phyloP scores from a whole-genome alignment of 2,888 invertebrate species.

The Entomobrya multifasciata region DNA sequence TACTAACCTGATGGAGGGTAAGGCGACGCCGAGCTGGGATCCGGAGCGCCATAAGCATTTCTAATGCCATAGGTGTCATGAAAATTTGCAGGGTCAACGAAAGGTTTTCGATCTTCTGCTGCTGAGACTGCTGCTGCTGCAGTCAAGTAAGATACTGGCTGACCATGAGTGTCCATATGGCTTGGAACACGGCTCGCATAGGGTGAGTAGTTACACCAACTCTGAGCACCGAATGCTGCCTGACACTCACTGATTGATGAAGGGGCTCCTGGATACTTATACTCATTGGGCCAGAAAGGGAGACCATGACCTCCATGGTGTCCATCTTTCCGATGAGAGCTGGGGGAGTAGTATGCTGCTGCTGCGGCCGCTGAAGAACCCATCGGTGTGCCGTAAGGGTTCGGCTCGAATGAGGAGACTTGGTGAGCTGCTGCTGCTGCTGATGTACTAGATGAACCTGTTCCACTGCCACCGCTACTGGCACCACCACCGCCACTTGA shows the following conservation, averaged over 20 bases:
- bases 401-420: slow-evolving; percentile 75
- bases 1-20: slow-evolving; percentile 79
- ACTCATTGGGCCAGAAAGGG: slow-evolving; percentile 77
- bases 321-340: slow-evolving; percentile 70
- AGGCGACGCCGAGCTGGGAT: slow-evolving; percentile 78
- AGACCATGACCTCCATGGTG: slow-evolving; percentile 77
- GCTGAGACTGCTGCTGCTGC: slow-evolving; percentile 76
- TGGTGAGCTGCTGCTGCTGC: slow-evolving; percentile 74
- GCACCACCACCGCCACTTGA: slow-evolving; percentile 68
- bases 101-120: slow-evolving; percentile 76
- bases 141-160: slow-evolving; percentile 77
- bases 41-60: slow-evolving; percentile 78
- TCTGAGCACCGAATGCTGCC: slow-evolving; percentile 77
- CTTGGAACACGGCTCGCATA: slow-evolving; percentile 78
- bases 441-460: slow-evolving; percentile 71
- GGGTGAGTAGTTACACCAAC: slow-evolving; percentile 78
- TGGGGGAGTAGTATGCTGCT: slow-evolving; percentile 74
- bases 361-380: slow-evolving; percentile 76
- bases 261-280: slow-evolving; percentile 78
- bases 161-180: slow-evolving; percentile 79
- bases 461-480: slow-evolving; percentile 70
- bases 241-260: slow-evolving; percentile 78
- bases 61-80: slow-evolving; percentile 79
- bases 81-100: slow-evolving; percentile 77
- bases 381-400: slow-evolving; percentile 76